Percentiles rank a stretch among this genome's conserved stretches.
Conservation (phyloP, 2,888 invertebrate genomes). For the Pterostichus madidus region DNA sequence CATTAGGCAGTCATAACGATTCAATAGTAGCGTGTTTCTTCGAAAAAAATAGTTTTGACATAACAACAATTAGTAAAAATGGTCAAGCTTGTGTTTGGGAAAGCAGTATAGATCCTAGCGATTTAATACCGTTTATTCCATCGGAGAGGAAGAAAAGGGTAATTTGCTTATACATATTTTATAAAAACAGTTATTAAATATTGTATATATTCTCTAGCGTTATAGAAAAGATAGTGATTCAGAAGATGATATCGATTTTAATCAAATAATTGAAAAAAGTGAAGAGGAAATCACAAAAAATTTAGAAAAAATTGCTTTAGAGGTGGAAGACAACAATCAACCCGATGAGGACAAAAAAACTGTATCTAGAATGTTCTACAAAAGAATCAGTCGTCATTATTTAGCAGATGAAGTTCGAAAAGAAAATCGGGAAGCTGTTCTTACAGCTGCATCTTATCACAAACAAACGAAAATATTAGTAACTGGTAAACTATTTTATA, state of each 20-base stretch:
- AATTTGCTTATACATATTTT: slow-evolving; percentile 68
- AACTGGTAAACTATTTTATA: slow-evolving; percentile 77
- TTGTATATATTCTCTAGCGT: slow-evolving; percentile 40
- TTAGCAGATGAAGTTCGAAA: slow-evolving; percentile 85
- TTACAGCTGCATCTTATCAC: slow-evolving; percentile 93
- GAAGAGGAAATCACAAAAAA: slow-evolving; percentile 75
- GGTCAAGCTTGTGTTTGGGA: slow-evolving; percentile 94
- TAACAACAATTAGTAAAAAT: slow-evolving; percentile 90
- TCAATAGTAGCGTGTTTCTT: slow-evolving; percentile 93
- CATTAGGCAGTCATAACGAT: slow-evolving; percentile 92
- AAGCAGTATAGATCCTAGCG: slow-evolving; percentile 86
- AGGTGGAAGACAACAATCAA: slow-evolving; percentile 76
- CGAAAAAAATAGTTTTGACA: slow-evolving; percentile 90
- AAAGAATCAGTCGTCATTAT: slow-evolving; percentile 86
- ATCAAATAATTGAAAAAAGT: slow-evolving; percentile 80
- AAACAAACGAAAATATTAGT: slow-evolving; percentile 89
- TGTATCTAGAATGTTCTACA: slow-evolving; percentile 80
- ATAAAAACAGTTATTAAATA: slow-evolving; percentile 2
- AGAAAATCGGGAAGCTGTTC: slow-evolving; percentile 80
- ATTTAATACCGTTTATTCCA: slow-evolving; percentile 79
- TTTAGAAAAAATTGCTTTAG: slow-evolving; percentile 77
- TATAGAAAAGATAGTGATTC: slow-evolving; percentile 77
- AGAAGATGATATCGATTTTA: slow-evolving; percentile 84
- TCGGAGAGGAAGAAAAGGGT: slow-evolving; percentile 79
- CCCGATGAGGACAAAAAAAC: slow-evolving; percentile 75